phyloP scores from a whole-genome alignment of 2,113 vertebrate genomes.

The Mohoua ochrocephala region DNA sequence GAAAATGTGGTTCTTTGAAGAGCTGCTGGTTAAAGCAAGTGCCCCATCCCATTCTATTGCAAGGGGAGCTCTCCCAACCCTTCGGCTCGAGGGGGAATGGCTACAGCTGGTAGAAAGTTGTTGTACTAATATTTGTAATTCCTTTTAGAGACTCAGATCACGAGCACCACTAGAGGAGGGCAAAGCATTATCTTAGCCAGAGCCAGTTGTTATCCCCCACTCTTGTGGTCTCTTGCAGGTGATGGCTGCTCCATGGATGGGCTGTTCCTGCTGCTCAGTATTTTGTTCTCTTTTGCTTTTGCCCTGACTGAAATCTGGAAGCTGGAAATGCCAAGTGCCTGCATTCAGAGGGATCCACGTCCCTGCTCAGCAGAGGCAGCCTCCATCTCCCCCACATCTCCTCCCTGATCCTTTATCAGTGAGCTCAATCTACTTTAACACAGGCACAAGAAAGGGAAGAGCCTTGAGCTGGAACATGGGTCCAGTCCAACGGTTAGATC shows the following conservation, averaged over 20 bases:
- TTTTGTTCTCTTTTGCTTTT: background rate
- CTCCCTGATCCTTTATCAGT: background rate
- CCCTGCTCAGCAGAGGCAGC: background rate
- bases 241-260: background rate
- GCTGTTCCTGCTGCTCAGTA: background rate
- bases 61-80: background rate
- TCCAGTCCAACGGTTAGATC: background rate
- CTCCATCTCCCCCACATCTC: background rate
- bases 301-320: background rate
- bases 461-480: background rate
- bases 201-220: background rate
- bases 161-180: background rate
- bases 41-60: background rate
- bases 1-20: background rate
- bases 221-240: background rate
- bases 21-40: background rate
- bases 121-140: background rate
- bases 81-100: background rate
- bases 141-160: background rate
- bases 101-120: background rate
- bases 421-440: background rate
- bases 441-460: background rate
- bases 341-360: background rate
- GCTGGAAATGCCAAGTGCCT: background rate
- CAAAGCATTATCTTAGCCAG: background rate